Evolutionary conservation across 1,140 invertebrate genomes (phyloP).

Genomic region (Episyrphus balteatus): DNA sequence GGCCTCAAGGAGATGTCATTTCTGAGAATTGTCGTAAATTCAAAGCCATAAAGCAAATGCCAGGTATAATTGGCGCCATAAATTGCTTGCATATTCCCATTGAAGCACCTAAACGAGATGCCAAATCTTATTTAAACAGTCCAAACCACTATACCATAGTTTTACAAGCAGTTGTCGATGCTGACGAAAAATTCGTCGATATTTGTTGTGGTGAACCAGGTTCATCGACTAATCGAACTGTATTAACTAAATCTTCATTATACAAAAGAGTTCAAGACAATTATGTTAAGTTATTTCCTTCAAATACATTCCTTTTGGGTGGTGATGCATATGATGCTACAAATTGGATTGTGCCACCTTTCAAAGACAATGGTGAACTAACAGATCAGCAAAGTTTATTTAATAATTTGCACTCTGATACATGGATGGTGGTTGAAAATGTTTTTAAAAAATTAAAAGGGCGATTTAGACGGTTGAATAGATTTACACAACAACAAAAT

Average conservation of each 20-base stretch:
- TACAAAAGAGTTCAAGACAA: neutral
- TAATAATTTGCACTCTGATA: neutral
- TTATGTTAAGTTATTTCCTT: neutral
- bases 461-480: neutral
- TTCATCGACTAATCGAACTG: neutral
- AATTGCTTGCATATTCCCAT: no score
- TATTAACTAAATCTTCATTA: conserved; percentile 2
- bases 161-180: neutral
- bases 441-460: no score
- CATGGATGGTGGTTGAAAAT: no score
- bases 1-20: neutral
- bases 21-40: no score
- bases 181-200: neutral
- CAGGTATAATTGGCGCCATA: no score
- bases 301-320: conserved; percentile 6
- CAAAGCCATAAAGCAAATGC: no score
- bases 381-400: conserved; percentile 2
- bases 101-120: neutral
- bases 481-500: neutral
- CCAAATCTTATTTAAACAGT: neutral
- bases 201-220: neutral
- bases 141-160: no score
- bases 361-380: conserved; percentile 6
- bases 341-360: conserved; percentile 8
- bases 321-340: conserved; percentile 6